Conservation (phyloP, 2,888 invertebrate species). For the Melinaea menophilus region DNA sequence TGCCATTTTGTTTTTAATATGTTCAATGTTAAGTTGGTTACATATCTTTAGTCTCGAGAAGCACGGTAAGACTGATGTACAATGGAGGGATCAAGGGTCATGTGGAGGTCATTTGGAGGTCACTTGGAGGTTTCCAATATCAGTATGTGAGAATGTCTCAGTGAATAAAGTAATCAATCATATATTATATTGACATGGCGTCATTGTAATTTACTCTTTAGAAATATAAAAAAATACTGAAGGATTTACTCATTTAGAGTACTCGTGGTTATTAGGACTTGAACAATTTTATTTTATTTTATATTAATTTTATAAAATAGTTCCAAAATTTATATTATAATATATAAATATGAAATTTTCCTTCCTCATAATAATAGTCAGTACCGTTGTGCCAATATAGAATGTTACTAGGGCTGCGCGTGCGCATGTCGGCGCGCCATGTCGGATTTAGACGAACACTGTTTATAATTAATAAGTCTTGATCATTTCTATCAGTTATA, state of each 20-base stretch:
- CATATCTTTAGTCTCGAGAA: neutral
- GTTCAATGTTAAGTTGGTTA: neutral
- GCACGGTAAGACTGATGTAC: constrained; percentile 6
- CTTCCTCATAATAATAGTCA: neutral
- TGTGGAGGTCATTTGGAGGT: neutral
- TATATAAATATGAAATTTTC: neutral
- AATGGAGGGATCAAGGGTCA: constrained; percentile 4
- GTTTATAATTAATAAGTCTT: constrained; percentile 15
- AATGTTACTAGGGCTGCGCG: constrained; percentile 14
- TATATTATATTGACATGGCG: too few species aligned
- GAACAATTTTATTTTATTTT: too few species aligned
- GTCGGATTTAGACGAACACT: constrained; percentile 15
- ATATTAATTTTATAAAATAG: too few species aligned
- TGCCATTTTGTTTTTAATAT: neutral
- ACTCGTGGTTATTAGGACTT: too few species aligned
- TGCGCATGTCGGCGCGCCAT: constrained; percentile 14
- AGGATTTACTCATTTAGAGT: too few species aligned
- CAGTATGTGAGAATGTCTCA: too few species aligned
- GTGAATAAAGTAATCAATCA: too few species aligned
- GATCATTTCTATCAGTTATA: constrained; percentile 9
- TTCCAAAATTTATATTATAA: too few species aligned
- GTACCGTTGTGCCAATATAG: constrained; percentile 10
- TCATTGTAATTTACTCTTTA: too few species aligned
- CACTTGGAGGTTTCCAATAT: too few species aligned
- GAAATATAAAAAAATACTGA: too few species aligned